These are phyloP conservation scores for Rhagonycha lutea DNA, from an alignment of 2,888 invertebrate genomes.

Conservation along the genomic window DNA sequence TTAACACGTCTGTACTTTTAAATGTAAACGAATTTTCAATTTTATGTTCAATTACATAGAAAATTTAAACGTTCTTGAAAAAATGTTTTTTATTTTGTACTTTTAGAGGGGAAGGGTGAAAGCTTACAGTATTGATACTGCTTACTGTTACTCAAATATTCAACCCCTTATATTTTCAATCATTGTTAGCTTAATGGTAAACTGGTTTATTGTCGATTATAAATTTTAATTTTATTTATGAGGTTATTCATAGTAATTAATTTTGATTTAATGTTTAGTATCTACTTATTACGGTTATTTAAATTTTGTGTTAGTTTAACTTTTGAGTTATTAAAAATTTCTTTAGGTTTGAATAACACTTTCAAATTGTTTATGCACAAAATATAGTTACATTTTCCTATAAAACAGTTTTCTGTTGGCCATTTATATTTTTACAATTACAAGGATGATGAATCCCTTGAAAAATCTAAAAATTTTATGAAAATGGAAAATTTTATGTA, in stretches of 20 bases:
- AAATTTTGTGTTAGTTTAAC: background rate
- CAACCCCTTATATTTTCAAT: background rate
- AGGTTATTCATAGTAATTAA: background rate
- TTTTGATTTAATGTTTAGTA: background rate
- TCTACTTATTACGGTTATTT: background rate
- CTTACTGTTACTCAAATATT: too few species aligned
- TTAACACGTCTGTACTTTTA: background rate
- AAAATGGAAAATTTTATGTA: too few species aligned
- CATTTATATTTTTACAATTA: too few species aligned
- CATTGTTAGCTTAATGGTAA: background rate
- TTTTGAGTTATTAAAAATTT: background rate
- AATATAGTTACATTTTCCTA: too few species aligned
- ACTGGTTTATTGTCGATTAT: background rate
- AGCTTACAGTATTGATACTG: too few species aligned
- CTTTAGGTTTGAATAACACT: background rate
- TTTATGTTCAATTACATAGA: background rate
- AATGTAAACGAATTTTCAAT: background rate
- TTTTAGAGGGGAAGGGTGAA: too few species aligned
- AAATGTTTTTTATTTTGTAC: too few species aligned
- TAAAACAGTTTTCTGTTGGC: too few species aligned
- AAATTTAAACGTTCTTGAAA: background rate
- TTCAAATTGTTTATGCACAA: background rate
- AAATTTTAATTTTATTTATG: background rate
- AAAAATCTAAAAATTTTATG: too few species aligned
- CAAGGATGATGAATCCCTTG: too few species aligned